These are phyloP conservation scores for Odontocolon sp. DNA, from an alignment of 2,888 invertebrate species.

Conservation along the genomic window DNA sequence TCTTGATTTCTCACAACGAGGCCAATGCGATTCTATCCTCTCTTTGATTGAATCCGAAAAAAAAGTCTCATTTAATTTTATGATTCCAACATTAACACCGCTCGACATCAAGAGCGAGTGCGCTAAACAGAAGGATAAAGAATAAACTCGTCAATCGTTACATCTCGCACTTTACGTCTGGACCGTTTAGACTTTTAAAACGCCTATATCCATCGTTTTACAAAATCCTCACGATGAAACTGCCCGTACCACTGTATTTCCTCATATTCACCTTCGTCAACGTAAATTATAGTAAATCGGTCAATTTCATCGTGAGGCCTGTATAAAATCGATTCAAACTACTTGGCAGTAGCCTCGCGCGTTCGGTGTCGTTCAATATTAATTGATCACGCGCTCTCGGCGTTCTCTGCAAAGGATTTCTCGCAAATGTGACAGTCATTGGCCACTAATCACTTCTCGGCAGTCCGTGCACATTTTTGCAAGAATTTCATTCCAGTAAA, in stretches of 20 bases:
- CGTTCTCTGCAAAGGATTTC: conserved; percentile 66
- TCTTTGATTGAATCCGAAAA: conserved; percentile 38
- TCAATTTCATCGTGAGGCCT: too few species aligned
- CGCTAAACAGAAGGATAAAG: background rate
- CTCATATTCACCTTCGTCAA: too few species aligned
- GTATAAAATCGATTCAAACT: too few species aligned
- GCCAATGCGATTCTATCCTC: conserved; percentile 71
- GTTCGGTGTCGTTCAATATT: conserved; percentile 76
- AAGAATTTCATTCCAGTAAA: too few species aligned
- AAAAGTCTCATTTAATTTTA: conserved; percentile 29
- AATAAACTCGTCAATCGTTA: conserved; percentile 55
- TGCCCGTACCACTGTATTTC: conserved; percentile 35
- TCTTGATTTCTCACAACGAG: conserved; percentile 69
- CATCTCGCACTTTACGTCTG: conserved; percentile 49
- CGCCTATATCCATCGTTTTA: conserved; percentile 42
- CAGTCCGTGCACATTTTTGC: too few species aligned
- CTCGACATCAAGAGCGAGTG: conserved; percentile 32
- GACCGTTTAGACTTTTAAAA: conserved; percentile 42
- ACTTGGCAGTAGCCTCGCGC: conserved; percentile 73
- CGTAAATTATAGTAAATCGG: too few species aligned
- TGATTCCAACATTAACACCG: conserved; percentile 52
- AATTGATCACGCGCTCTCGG: conserved; percentile 70
- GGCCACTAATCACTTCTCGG: too few species aligned
- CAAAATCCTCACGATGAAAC: too few species aligned
- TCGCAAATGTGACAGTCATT: too few species aligned